Evolutionary conservation across 1,140 invertebrate genomes (phyloP), one percentile per base, ranked within the genome.

Genomic region (Berghia stephanieae): DNA sequence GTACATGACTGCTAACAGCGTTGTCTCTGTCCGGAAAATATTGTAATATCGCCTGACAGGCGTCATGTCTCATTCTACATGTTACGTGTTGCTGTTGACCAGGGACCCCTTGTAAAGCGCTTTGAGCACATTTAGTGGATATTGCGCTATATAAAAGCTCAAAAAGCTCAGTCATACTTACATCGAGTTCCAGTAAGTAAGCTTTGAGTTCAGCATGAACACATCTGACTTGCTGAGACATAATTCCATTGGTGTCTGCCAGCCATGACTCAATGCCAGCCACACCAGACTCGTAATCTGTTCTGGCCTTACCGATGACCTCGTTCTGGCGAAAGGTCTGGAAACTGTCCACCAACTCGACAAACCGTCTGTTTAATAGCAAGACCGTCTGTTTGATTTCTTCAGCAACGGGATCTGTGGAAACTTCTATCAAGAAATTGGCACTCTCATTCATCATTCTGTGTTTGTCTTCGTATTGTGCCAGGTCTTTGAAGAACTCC

Each of bases 391-490:
- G 93, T 81, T 94, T 94, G 8, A 98, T 90, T 79, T 94, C 93
- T 16, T 91, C 88, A 0, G 94, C 93, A 63, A 97, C 93, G 63
- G 93, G 91, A 71, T 96, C 94, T 72, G 95, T 93, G 78, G 94
- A 96, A 0, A 95, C 96, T 3, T 95, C 95, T 40, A 95, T 94
- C 34, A 98, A 88, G 87, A 97, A 98, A 75, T 94, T 95, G 5
- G 94, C 95, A 0, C 95, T 94, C 77, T 97, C 95, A 10, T 94
- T 93, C 3, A 98, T 83, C 0, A 93, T 89, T 84, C 95, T 93
- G 82, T 95, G 93, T 86, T 94, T 96, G 82, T 98, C 95, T 86
- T 96, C 95, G 95, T 95, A 96, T 2, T 95, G 91, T 55, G 93
- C 94, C 31, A 98, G 92, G 83, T 98, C 95, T 88, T 96, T 93